phyloP scores from a whole-genome alignment of 1,140 invertebrate genomes.

The Aphaenogaster ashmeadi region DNA sequence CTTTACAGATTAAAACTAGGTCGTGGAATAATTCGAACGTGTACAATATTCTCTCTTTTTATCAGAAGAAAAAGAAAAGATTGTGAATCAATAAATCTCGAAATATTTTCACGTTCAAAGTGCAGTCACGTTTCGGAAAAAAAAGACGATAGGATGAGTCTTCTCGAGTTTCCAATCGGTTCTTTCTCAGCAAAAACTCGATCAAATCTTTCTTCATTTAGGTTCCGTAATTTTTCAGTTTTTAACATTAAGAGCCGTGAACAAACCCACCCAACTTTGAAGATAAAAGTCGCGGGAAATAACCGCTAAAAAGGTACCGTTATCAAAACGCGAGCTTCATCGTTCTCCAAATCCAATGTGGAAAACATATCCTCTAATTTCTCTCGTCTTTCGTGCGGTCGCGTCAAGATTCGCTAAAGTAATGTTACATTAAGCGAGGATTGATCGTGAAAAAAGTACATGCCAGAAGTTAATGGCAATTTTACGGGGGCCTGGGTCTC shows the following conservation, averaged over 20 bases:
- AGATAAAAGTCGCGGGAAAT: slow-evolving; percentile 8
- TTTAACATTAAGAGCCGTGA: slow-evolving; percentile 5
- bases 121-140: neutral
- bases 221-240: slow-evolving; percentile 10
- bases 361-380: slow-evolving; percentile 8
- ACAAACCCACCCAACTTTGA: slow-evolving; percentile 1
- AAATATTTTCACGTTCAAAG: neutral
- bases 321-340: neutral
- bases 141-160: neutral
- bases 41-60: slow-evolving; percentile 3
- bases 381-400: neutral
- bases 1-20: slow-evolving; percentile 26
- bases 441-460: slow-evolving; percentile 16
- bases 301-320: neutral
- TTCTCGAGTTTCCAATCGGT: slow-evolving; percentile 1
- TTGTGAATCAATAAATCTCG: slow-evolving; percentile 37
- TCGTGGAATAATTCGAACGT: slow-evolving; percentile 22
- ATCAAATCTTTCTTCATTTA: neutral
- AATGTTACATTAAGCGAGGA: slow-evolving; percentile 43
- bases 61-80: neutral
- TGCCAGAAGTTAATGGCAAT: slow-evolving; percentile 37
- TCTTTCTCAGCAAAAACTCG: neutral
- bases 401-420: neutral
- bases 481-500: slow-evolving; percentile 20
- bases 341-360: neutral